Percentiles rank a stretch among this genome's conserved stretches.
phyloP scores from a whole-genome alignment of 1,140 invertebrate genomes.

The Drosophila tsacasi region DNA sequence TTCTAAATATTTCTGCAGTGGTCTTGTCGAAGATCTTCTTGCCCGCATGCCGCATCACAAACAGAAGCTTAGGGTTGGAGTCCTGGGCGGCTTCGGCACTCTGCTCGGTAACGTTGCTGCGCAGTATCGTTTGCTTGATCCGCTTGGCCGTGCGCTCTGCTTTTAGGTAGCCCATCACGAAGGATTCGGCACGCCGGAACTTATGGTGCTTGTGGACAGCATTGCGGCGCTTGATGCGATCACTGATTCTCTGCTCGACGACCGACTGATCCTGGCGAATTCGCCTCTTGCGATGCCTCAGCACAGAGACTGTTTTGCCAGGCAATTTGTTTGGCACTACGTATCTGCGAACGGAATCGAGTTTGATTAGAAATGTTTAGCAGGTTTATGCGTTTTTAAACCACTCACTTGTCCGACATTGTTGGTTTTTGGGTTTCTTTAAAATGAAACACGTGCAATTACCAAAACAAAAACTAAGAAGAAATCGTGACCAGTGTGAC shows the following conservation, averaged over 20 bases:
- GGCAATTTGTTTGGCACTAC: constrained; percentile 84
- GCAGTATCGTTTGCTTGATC: constrained; percentile 71
- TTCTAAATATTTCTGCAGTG: constrained; percentile 70
- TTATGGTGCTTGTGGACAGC: constrained; percentile 63
- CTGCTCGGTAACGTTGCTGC: constrained; percentile 67
- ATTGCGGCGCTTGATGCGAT: constrained; percentile 60
- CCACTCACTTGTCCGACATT: constrained; percentile 78
- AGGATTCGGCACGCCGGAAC: constrained; percentile 80
- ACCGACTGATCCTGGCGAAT: constrained; percentile 76
- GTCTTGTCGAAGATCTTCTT: constrained; percentile 81
- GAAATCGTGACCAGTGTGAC: constrained; percentile 1
- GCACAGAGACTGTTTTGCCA: constrained; percentile 81
- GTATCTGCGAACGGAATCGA: constrained; percentile 52
- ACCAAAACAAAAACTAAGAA: constrained; percentile 69
- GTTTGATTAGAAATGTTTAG: neutral
- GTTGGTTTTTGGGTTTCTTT: constrained; percentile 27
- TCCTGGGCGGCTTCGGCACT: constrained; percentile 56
- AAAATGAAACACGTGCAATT: constrained; percentile 64
- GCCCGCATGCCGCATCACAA: constrained; percentile 82
- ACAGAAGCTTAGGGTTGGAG: constrained; percentile 68
- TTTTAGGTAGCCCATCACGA: constrained; percentile 80
- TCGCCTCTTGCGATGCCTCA: constrained; percentile 80
- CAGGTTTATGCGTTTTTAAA: neutral
- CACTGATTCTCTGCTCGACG: constrained; percentile 65
- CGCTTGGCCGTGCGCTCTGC: constrained; percentile 79